Evolutionary conservation across 2,113 vertebrate species (phyloP).

Genomic region (Saccopteryx leptura): DNA sequence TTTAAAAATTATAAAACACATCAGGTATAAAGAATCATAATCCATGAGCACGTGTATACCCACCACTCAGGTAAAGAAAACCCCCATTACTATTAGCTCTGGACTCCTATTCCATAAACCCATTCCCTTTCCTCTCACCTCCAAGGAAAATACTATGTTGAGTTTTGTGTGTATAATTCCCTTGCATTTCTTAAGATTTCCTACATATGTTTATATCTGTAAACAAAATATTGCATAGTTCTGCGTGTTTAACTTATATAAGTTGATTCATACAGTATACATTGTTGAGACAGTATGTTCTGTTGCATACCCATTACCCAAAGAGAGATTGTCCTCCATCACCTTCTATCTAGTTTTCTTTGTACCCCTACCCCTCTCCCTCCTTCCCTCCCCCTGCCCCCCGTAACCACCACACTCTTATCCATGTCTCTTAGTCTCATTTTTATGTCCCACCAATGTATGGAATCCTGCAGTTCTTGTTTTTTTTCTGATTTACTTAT

Average conservation of each 20-base stretch:
- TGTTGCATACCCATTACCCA: no score
- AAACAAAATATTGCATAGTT: constrained; percentile 4
- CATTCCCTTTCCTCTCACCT: background rate
- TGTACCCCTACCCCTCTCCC: no score
- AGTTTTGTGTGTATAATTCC: background rate
- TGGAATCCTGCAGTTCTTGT: no score
- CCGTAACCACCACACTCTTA: no score
- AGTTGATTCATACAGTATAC: background rate
- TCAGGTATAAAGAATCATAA: background rate
- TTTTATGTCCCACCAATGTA: no score
- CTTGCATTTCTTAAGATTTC: constrained; percentile 13
- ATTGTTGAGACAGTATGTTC: background rate
- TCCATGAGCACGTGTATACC: background rate
- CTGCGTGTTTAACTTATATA: background rate
- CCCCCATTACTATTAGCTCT: background rate
- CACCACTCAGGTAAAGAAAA: background rate
- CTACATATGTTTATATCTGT: background rate
- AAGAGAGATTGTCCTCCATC: no score
- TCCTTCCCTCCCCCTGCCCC: no score
- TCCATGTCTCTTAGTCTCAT: no score
- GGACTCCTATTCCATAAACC: background rate
- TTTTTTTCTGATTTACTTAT: no score
- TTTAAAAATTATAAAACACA: background rate
- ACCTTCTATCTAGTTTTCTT: no score
- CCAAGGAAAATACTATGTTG: background rate